Conservation (phyloP, 2,888 invertebrate species). For the Rhaphigaster nebulosa region DNA sequence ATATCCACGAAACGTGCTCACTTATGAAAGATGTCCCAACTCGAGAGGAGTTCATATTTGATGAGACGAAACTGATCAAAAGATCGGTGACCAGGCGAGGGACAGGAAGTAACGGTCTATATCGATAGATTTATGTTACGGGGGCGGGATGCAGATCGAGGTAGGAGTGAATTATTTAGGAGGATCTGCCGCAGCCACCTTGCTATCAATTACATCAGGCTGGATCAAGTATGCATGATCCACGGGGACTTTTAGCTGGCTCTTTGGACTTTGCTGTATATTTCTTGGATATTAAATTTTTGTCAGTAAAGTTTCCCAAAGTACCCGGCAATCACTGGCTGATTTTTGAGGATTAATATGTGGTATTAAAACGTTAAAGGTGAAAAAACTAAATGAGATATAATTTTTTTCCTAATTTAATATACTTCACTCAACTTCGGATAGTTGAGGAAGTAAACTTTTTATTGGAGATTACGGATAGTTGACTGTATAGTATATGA, state of each 20-base stretch:
- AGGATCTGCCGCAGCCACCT: background rate
- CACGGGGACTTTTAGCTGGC: slow-evolving; percentile 26
- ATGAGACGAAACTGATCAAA: slow-evolving; percentile 26
- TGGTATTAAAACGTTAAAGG: background rate
- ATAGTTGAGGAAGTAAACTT: no score
- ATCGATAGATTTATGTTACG: slow-evolving; percentile 55
- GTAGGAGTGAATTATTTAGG: slow-evolving; percentile 53
- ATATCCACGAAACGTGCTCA: slow-evolving; percentile 15
- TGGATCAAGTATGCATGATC: slow-evolving; percentile 57
- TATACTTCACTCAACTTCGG: no score
- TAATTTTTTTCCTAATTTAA: no score
- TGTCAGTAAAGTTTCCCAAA: background rate
- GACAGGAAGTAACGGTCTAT: slow-evolving; percentile 44
- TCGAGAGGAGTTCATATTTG: background rate
- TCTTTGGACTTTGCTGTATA: background rate
- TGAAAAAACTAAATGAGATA: no score
- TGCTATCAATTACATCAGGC: slow-evolving; percentile 57
- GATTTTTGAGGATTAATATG: background rate
- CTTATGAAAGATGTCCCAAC: slow-evolving; percentile 6
- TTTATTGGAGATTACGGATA: no score
- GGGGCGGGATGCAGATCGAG: slow-evolving; percentile 48
- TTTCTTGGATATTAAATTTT: background rate
- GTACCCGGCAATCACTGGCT: background rate
- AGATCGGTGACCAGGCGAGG: background rate
- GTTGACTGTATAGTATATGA: no score